phyloP scores from a whole-genome alignment of 2,113 vertebrate species.

The Epinephelus moara region DNA sequence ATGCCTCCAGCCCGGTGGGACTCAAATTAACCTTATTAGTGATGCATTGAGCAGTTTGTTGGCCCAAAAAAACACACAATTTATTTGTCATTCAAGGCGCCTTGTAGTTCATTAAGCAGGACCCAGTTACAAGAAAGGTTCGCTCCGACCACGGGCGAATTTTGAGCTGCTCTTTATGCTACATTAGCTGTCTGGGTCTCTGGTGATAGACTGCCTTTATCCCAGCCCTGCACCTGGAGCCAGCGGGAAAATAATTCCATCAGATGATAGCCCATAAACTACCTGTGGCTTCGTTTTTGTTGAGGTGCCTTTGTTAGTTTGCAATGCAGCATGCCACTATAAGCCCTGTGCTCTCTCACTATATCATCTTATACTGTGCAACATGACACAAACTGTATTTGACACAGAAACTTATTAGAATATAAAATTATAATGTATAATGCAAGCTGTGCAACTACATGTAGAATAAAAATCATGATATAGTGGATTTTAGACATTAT shows the following conservation, averaged over 20 bases:
- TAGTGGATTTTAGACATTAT: background rate
- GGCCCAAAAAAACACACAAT: constrained; percentile 52
- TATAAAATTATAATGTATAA: background rate
- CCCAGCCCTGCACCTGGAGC: constrained; percentile 64
- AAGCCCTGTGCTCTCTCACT: background rate
- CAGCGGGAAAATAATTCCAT: constrained; percentile 53
- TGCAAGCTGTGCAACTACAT: background rate
- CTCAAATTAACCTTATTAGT: constrained; percentile 80
- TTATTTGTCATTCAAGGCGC: constrained; percentile 77
- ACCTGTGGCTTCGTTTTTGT: constrained; percentile 49
- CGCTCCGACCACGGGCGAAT: constrained; percentile 49
- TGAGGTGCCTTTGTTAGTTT: constrained; percentile 53
- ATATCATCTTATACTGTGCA: constrained; percentile 13
- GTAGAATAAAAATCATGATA: background rate
- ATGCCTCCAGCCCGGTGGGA: constrained; percentile 67
- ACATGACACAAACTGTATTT: constrained; percentile 1
- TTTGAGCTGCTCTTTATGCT: constrained; percentile 70
- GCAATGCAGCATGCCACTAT: constrained; percentile 38
- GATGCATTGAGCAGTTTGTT: constrained; percentile 70
- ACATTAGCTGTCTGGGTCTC: constrained; percentile 72
- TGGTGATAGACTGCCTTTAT: constrained; percentile 63
- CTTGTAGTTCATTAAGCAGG: constrained; percentile 76
- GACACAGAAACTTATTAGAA: background rate
- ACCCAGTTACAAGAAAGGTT: constrained; percentile 65
- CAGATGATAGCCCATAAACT: constrained; percentile 56